Evolutionary conservation across 2,797 vertebrate species (phyloP).

Genomic region (Ispidina picta): DNA sequence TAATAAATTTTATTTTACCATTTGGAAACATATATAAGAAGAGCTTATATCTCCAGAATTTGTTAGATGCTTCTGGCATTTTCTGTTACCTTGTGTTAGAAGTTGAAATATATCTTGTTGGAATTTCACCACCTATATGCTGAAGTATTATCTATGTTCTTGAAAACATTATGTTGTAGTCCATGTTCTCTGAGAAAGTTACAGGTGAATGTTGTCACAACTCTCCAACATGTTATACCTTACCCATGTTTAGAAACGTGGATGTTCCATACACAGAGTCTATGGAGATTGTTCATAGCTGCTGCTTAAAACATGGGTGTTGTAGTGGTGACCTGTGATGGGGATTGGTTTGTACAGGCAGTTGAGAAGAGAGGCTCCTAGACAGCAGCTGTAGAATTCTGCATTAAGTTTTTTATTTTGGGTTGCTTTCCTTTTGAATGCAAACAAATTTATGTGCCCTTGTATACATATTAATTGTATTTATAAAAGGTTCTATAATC

Average conservation of each 20-base stretch:
- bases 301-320: conserved; percentile 47
- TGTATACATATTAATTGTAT: conserved; percentile 91
- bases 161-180: conserved; percentile 41
- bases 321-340: background rate
- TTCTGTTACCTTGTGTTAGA: background rate
- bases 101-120: background rate
- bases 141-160: conserved; percentile 39
- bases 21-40: background rate
- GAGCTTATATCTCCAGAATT: background rate
- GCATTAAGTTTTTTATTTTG: conserved; percentile 31
- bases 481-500: conserved; percentile 91
- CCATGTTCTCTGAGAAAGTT: background rate
- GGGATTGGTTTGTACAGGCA: conserved; percentile 24
- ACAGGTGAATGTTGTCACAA: background rate
- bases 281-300: conserved; percentile 35
- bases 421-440: conserved; percentile 64
- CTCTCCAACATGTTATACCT: background rate
- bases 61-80: background rate
- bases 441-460: conserved; percentile 77
- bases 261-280: background rate
- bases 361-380: conserved; percentile 26
- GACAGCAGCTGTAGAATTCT: conserved; percentile 73
- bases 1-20: background rate
- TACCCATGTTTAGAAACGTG: conserved; percentile 20
- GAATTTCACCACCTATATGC: conserved; percentile 13